Evolutionary conservation across 2,113 vertebrate genomes (phyloP).

Genomic region (pig (Sus scrofa)): T2T-Sscrofa CM000826.6:101944001-101944500

Average conservation of each 20-base stretch:
- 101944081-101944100: not conserved
- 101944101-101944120: not conserved
- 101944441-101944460: not conserved
- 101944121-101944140: not conserved
- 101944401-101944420: not conserved
- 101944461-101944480: slow-evolving; percentile 29
- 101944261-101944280: not conserved
- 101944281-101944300: not conserved
- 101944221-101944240: not conserved
- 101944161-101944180: not conserved
- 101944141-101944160: not conserved
- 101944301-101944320: not conserved
- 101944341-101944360: not conserved
- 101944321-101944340: not conserved
- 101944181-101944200: not conserved
- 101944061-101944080: slow-evolving; percentile 16
- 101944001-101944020: not conserved
- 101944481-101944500: not conserved
- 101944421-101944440: slow-evolving; percentile 14
- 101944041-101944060: not conserved
- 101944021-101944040: not conserved
- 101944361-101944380: not conserved
- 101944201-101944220: not conserved
- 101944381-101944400: not conserved
- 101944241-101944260: not conserved